Conservation (phyloP, 1,140 invertebrate species). For the Trichonephila inaurata region DNA sequence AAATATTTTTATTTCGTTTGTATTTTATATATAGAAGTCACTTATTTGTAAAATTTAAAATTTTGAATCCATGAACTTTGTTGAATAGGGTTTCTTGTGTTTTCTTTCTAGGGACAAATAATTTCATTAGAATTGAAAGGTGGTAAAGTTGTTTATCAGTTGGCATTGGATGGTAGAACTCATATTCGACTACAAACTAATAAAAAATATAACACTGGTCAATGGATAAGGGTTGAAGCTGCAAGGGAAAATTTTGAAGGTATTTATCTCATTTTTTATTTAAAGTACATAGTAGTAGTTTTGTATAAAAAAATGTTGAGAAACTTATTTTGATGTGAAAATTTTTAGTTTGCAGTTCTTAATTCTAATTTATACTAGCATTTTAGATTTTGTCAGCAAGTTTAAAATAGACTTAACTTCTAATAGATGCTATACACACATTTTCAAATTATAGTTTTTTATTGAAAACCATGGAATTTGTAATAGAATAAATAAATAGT, state of each 20-base stretch:
- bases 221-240: slow-evolving; percentile 89
- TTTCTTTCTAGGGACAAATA: slow-evolving; percentile 86
- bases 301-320: too few species aligned
- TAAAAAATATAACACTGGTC: slow-evolving; percentile 90
- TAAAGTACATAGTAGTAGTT: too few species aligned
- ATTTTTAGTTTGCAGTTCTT: neutral
- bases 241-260: slow-evolving; percentile 79
- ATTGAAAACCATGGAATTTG: too few species aligned
- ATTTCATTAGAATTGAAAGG: slow-evolving; percentile 88
- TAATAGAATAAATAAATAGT: too few species aligned
- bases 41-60: too few species aligned
- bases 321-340: too few species aligned
- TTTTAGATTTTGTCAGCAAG: neutral
- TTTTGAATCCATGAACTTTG: too few species aligned
- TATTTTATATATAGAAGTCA: too few species aligned
- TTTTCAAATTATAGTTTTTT: too few species aligned
- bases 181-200: slow-evolving; percentile 83
- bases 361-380: neutral
- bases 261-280: slow-evolving; percentile 53
- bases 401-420: neutral
- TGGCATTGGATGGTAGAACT: slow-evolving; percentile 82
- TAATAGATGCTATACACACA: too few species aligned
- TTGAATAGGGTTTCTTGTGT: neutral
- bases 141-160: slow-evolving; percentile 88
- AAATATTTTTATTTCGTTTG: too few species aligned